phyloP scores from a whole-genome alignment of 2,113 vertebrate genomes.

The Odontesthes bonariensis region DNA sequence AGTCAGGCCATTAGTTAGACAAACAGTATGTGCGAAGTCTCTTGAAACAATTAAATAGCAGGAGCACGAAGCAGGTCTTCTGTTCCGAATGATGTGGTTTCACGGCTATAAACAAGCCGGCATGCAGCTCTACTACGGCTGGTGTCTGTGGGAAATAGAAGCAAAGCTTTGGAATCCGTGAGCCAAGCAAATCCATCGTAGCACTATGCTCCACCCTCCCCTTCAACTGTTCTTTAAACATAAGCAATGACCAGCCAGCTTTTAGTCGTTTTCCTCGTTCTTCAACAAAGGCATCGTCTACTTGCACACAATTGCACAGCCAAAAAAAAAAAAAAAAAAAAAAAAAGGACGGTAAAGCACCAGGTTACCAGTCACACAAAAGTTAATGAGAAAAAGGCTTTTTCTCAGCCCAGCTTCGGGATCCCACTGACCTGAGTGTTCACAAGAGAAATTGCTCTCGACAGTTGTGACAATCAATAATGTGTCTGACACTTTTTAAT shows the following conservation, averaged over 20 bases:
- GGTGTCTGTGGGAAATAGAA: slow-evolving; percentile 26
- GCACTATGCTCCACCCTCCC: background rate
- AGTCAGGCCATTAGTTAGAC: too few species aligned
- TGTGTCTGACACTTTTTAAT: too few species aligned
- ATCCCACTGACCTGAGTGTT: too few species aligned
- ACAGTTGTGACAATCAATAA: too few species aligned
- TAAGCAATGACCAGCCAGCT: slow-evolving; percentile 3
- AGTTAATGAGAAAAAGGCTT: too few species aligned
- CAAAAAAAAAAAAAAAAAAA: too few species aligned
- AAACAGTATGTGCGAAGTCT: too few species aligned
- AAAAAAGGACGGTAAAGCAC: too few species aligned
- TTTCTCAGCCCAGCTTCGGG: too few species aligned
- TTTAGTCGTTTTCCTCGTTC: slow-evolving; percentile 17
- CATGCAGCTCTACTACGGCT: slow-evolving; percentile 28
- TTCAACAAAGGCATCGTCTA: background rate
- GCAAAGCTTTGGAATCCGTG: slow-evolving; percentile 24
- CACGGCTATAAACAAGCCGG: slow-evolving; percentile 49
- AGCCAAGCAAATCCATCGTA: slow-evolving; percentile 31
- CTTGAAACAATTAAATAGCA: too few species aligned
- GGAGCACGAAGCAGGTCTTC: background rate
- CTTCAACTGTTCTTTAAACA: slow-evolving; percentile 8
- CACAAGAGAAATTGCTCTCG: too few species aligned
- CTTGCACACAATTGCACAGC: background rate
- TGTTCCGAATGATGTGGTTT: slow-evolving; percentile 12
- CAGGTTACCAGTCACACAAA: too few species aligned